A percentile compares a stretch with the other conserved stretches of the same genome.
Evolutionary conservation across 1,140 invertebrate species (phyloP).

Genomic region (Pentalonia nigronervosa): DNA sequence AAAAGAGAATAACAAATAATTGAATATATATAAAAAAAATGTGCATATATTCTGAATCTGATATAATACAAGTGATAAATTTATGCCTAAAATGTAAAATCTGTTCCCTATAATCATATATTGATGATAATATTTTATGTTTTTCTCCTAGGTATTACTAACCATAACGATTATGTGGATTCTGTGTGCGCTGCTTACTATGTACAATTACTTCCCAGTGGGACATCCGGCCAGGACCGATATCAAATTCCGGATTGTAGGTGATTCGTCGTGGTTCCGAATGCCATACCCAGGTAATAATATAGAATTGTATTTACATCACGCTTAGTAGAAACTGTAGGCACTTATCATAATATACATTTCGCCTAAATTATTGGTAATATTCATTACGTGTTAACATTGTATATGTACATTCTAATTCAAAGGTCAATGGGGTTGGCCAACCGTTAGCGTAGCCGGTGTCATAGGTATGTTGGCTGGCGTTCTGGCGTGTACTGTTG

Average conservation of each 20-base stretch:
- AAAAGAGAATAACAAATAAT: no score
- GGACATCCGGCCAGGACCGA: constrained; percentile 82
- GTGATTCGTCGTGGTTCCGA: constrained; percentile 81
- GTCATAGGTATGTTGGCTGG: constrained; percentile 86
- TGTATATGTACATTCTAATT: neutral
- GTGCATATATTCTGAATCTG: no score
- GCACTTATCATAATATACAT: no score
- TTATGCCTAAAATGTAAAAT: no score
- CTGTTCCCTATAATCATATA: neutral
- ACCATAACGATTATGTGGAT: constrained; percentile 83
- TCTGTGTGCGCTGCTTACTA: constrained; percentile 78
- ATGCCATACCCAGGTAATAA: constrained; percentile 81
- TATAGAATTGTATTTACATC: neutral
- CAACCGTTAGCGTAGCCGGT: constrained; percentile 77
- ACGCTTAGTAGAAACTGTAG: no score
- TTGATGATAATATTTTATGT: neutral
- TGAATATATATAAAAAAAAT: no score
- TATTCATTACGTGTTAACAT: neutral
- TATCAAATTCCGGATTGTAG: constrained; percentile 75
- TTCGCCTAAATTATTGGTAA: neutral
- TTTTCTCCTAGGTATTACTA: constrained; percentile 73
- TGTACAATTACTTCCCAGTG: constrained; percentile 70
- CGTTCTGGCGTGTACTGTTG: constrained; percentile 82
- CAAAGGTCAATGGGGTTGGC: constrained; percentile 83
- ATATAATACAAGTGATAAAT: no score